A percentile compares a stretch with the other conserved stretches of the same genome.
phyloP scores from a whole-genome alignment of 1,140 invertebrate species.

The Aricia agestis region DNA sequence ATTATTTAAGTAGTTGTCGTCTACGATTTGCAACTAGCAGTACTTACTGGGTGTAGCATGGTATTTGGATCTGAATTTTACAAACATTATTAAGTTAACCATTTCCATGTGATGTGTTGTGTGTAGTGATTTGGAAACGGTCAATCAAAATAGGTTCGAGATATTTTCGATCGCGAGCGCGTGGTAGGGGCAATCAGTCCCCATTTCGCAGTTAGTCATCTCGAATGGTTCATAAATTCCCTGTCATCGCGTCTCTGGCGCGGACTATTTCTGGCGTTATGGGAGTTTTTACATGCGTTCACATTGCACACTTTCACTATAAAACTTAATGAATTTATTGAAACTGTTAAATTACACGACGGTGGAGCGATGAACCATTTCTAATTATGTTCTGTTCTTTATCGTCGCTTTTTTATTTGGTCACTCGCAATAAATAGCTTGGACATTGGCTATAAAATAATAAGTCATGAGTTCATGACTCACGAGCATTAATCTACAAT shows the following conservation, averaged over 20 bases:
- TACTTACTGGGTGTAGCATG: too few relatives aligned
- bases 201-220: conserved; percentile 59
- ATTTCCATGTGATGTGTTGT: too few relatives aligned
- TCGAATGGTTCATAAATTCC: conserved; percentile 67
- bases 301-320: conserved; percentile 37
- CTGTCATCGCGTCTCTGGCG: conserved; percentile 54
- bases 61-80: too few relatives aligned
- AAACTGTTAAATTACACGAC: conserved; percentile 24
- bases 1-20: too few relatives aligned
- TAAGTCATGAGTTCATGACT: too few relatives aligned
- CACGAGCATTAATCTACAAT: too few relatives aligned
- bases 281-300: conserved; percentile 38
- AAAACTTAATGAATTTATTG: conserved; percentile 36
- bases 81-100: too few relatives aligned
- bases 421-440: too few relatives aligned
- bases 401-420: not conserved
- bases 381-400: conserved; percentile 14
- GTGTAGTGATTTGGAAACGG: too few relatives aligned
- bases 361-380: not conserved
- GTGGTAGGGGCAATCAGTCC: conserved; percentile 36
- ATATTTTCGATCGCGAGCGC: conserved; percentile 18
- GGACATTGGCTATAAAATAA: too few relatives aligned
- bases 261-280: conserved; percentile 52
- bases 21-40: too few relatives aligned
- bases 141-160: not conserved